phyloP scores from a whole-genome alignment of 2,888 invertebrate genomes.

The Anthophora plumipes region DNA sequence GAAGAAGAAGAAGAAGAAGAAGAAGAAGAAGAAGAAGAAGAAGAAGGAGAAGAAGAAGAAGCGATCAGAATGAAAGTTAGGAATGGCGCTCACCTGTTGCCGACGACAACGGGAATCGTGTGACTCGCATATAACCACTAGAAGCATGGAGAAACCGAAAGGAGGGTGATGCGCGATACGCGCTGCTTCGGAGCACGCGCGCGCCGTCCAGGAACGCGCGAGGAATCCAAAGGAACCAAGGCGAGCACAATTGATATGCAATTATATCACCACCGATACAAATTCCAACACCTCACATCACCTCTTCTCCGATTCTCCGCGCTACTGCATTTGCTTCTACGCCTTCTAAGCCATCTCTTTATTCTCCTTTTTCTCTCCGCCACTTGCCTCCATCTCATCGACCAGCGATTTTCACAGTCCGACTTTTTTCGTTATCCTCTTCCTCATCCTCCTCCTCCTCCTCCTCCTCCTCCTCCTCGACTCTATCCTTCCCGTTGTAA shows the following conservation, averaged over 20 bases:
- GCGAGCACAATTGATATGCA: slow-evolving; percentile 23
- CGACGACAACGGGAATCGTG: slow-evolving; percentile 61
- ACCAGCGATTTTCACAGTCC: too few relatives aligned
- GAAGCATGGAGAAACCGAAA: slow-evolving; percentile 44
- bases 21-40: not conserved
- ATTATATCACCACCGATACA: slow-evolving; percentile 10
- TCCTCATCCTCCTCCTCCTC: not conserved
- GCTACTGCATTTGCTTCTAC: not conserved
- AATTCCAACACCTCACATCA: not conserved
- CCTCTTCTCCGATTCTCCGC: not conserved
- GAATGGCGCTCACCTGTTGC: slow-evolving; percentile 70
- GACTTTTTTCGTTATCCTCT: not conserved
- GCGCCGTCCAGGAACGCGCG: slow-evolving; percentile 34
- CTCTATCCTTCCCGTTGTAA: not conserved
- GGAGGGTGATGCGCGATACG: slow-evolving; percentile 55
- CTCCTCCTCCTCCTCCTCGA: not conserved
- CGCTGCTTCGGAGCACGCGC: slow-evolving; percentile 48
- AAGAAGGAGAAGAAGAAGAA: not conserved
- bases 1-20: not conserved
- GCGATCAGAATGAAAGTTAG: slow-evolving; percentile 7
- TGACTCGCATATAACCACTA: slow-evolving; percentile 32
- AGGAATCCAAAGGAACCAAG: slow-evolving; percentile 42
- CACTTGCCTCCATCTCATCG: not conserved
- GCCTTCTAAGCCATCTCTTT: not conserved
- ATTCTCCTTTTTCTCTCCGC: not conserved